phyloP scores from a whole-genome alignment of 2,888 invertebrate species.

The Willowsia nigromaculata region DNA sequence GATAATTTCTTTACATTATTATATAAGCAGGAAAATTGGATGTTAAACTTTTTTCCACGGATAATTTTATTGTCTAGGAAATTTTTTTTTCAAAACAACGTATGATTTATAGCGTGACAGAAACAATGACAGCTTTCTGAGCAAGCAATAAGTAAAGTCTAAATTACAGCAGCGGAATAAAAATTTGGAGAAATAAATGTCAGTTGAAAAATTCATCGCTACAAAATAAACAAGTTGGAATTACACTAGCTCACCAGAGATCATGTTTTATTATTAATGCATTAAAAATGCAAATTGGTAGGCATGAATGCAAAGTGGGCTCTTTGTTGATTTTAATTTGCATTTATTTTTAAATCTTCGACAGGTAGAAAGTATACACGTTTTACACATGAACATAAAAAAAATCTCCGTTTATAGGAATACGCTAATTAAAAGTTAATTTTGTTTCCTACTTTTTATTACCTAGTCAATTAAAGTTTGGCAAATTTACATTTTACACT shows the following conservation, averaged over 20 bases:
- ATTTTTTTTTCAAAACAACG: slow-evolving; percentile 33
- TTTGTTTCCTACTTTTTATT: neutral
- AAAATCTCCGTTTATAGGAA: no score
- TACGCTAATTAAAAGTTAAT: neutral
- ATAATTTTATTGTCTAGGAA: neutral
- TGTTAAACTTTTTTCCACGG: neutral
- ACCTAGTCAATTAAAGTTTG: no score
- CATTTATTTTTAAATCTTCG: slow-evolving; percentile 8
- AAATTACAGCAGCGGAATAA: neutral
- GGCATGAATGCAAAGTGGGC: neutral
- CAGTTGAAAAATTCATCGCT: slow-evolving; percentile 19
- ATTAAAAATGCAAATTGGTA: slow-evolving; percentile 18
- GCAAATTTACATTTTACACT: no score
- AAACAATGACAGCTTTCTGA: slow-evolving; percentile 46
- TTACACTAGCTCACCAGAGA: neutral
- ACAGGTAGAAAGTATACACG: slow-evolving; percentile 6
- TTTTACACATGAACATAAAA: neutral
- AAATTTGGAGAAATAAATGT: slow-evolving; percentile 41
- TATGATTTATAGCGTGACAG: slow-evolving; percentile 54
- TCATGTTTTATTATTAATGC: neutral
- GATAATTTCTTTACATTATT: slow-evolving; percentile 24
- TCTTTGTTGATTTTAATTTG: slow-evolving; percentile 1
- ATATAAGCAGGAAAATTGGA: neutral
- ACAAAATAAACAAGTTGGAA: neutral
- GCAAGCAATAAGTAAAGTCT: neutral